phyloP scores from a whole-genome alignment of 23 tunicate species.

The Halocynthia roretzi region DNA sequence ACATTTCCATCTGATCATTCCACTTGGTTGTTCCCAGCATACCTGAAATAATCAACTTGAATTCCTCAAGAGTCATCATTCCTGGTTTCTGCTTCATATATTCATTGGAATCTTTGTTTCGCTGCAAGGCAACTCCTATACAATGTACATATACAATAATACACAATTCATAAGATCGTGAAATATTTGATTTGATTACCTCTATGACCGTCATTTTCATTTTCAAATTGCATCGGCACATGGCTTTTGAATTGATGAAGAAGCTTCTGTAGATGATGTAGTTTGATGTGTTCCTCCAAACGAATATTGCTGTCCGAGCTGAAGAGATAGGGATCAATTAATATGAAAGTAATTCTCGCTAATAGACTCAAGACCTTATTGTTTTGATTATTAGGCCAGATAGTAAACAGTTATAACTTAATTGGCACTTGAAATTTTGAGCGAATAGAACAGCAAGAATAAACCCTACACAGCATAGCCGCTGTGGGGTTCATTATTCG shows the following conservation, averaged over 20 bases:
- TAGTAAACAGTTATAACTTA: background rate
- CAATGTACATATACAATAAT: no score
- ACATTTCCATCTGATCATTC: constrained; percentile 94
- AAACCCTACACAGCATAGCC: background rate
- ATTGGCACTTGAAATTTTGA: background rate
- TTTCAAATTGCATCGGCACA: constrained; percentile 9
- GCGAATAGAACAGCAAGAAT: background rate
- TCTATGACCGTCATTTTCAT: background rate
- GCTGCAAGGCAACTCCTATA: background rate
- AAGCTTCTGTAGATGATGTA: constrained; percentile 72
- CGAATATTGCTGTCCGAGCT: constrained; percentile 86
- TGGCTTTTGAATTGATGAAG: constrained; percentile 70
- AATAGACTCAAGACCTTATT: no score
- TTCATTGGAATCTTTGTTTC: constrained; percentile 18
- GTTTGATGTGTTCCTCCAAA: constrained; percentile 92
- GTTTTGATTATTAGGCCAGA: no score
- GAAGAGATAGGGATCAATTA: background rate
- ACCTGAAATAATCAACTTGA: constrained; percentile 52
- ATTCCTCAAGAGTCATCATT: constrained; percentile 80
- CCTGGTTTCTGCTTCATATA: constrained; percentile 47
- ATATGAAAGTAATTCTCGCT: no score
- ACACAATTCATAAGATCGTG: background rate
- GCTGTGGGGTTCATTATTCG: background rate
- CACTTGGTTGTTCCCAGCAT: constrained; percentile 84
- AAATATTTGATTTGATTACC: background rate